Evolutionary conservation across 2,797 vertebrate species (phyloP).

Genomic region (Silurus lanzhouensis): DNA sequence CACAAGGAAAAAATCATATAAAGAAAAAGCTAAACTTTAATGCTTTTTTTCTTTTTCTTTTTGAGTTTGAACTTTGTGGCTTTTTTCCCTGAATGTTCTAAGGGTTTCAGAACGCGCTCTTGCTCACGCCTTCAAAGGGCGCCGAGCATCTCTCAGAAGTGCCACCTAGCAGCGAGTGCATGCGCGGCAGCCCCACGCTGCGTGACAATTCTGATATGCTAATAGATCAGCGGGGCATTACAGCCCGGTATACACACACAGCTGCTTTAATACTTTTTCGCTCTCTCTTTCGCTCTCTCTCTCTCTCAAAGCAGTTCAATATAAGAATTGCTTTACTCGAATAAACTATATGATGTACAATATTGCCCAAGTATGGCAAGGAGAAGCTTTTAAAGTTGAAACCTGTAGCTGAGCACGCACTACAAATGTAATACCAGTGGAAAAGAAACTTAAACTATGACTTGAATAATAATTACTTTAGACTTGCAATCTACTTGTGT

Average conservation of each 20-base stretch:
- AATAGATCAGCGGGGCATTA: constrained; percentile 83
- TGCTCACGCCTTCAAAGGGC: constrained; percentile 76
- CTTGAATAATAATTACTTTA: background rate
- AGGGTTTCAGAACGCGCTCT: constrained; percentile 74
- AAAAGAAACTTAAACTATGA: background rate
- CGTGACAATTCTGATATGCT: constrained; percentile 84
- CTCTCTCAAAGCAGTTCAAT: constrained; percentile 11
- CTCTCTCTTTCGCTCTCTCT: constrained; percentile 73
- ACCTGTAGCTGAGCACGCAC: background rate
- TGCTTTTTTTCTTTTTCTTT: constrained; percentile 68
- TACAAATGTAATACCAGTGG: background rate
- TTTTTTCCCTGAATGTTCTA: constrained; percentile 77
- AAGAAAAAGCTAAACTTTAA: constrained; percentile 71
- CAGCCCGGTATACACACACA: constrained; percentile 79
- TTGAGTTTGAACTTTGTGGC: constrained; percentile 79
- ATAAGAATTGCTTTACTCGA: constrained; percentile 9
- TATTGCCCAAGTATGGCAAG: constrained; percentile 18
- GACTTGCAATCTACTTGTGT: background rate
- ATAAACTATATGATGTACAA: constrained; percentile 20
- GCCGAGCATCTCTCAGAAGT: constrained; percentile 75
- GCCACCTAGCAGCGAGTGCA: constrained; percentile 80
- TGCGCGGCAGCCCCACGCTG: constrained; percentile 73
- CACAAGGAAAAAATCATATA: constrained; percentile 32
- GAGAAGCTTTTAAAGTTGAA: constrained; percentile 55
- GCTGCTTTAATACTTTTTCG: constrained; percentile 78